A percentile compares a stretch with the other conserved stretches of the same genome.
phyloP scores from a whole-genome alignment of 2,888 invertebrate species.

The Mylabris sibirica region DNA sequence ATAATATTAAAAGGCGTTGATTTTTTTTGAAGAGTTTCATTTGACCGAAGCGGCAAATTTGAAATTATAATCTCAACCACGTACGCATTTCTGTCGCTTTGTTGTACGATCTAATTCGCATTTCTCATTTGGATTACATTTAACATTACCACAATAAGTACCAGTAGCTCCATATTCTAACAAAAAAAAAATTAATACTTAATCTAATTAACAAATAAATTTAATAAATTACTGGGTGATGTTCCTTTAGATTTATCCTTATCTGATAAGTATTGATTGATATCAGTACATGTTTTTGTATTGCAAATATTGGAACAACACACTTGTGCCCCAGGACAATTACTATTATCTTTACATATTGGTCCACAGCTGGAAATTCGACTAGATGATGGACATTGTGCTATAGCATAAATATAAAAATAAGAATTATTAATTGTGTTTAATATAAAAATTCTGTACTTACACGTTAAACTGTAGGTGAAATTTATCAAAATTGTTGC shows the following conservation, averaged over 20 bases:
- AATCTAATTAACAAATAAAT: conserved; percentile 14
- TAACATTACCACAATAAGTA: conserved; percentile 73
- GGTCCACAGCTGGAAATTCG: conserved; percentile 74
- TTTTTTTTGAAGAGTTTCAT: background rate
- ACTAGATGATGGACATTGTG: conserved; percentile 70
- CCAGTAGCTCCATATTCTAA: conserved; percentile 63
- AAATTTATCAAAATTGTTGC: conserved; percentile 15
- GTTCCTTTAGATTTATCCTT: conserved; percentile 44
- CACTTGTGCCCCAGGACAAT: conserved; percentile 72
- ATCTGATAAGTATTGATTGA: conserved; percentile 46
- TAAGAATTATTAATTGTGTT: background rate
- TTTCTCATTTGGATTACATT: conserved; percentile 73
- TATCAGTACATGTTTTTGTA: conserved; percentile 69
- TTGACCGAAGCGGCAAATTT: conserved; percentile 3
- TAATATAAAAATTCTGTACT: conserved; percentile 18
- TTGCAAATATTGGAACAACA: conserved; percentile 79
- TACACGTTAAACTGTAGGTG: background rate
- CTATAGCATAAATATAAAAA: conserved; percentile 27
- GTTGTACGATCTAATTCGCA: conserved; percentile 72
- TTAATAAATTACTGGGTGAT: conserved; percentile 16
- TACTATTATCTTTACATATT: conserved; percentile 71
- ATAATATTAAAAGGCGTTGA: no score
- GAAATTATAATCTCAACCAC: conserved; percentile 46
- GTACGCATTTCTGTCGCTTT: conserved; percentile 72
- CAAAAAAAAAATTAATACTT: conserved; percentile 21